Percentiles rank a stretch among this genome's conserved stretches.
Evolutionary conservation across 2,113 vertebrate species (phyloP).

Genomic region (Tychaedon coryphoeus): DNA sequence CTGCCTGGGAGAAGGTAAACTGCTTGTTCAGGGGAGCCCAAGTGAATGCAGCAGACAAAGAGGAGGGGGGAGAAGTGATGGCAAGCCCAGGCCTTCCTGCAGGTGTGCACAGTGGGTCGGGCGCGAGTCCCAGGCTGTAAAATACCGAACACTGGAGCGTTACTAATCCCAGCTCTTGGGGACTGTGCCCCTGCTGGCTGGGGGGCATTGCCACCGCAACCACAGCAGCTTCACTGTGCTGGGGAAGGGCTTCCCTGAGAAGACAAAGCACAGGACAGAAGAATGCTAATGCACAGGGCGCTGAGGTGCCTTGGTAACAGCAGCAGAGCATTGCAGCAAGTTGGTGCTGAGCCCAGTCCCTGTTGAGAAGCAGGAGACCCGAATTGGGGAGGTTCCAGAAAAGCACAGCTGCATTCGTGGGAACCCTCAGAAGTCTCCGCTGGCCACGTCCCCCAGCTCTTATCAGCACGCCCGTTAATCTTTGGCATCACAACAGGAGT

Average conservation of each 20-base stretch:
- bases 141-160: background rate
- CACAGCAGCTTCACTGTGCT: background rate
- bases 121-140: background rate
- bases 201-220: background rate
- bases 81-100: constrained; percentile 18
- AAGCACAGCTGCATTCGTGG: background rate
- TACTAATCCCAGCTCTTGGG: background rate
- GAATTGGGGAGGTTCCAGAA: background rate
- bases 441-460: background rate
- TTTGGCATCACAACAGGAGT: background rate
- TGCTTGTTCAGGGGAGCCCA: background rate
- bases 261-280: constrained; percentile 9
- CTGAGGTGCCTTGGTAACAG: background rate
- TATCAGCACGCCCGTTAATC: background rate
- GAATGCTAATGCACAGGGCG: background rate
- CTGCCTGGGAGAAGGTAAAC: constrained; percentile 2
- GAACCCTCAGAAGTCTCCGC: constrained; percentile 34
- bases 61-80: background rate
- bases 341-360: background rate
- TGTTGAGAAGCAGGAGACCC: background rate
- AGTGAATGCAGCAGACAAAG: constrained; percentile 15
- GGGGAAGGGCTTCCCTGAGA: background rate
- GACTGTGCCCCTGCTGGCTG: background rate
- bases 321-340: background rate
- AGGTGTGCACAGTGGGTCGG: constrained; percentile 28